Base-by-base conservation (phyloP, 2,888 invertebrate species). In the Catocala sponsa region DNA sequence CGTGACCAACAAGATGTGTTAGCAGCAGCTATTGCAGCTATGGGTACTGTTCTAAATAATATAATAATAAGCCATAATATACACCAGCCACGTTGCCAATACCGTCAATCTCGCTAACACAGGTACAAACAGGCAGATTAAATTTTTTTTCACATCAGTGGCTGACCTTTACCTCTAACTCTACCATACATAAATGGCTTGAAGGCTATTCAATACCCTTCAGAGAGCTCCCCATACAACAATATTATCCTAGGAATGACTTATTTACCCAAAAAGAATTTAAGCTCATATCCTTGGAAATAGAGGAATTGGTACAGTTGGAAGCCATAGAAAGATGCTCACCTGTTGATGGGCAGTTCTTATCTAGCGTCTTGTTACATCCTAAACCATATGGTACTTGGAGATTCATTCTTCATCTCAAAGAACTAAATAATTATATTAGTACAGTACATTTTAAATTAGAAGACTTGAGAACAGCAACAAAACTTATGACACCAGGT, bases 381-480 rank as follows among this genome's bases (percentile, higher is more conserved):
- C 59, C 59, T 0, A 69, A n/a, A n/a, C n/a, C 65, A 48, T 55
- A 68, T 33, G 62, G 68, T 0, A 56, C 58, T 11, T 56, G 55
- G 55, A 38, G 59, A 7, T 65, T 69, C 12, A 70, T 65, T 41
- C 12, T 63, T 0, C 63, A 69, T 52, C 38, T 65, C 1, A 69
- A 65, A 59, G 56, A 55, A 7, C 48, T 62, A 46, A 65, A 68
- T 32, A 59, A 53, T 13, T 65, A 59, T 50, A 44, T 69, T 6
- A 9, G 41, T 11, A 66, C 64, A 7, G 1, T 33, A 0, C 66
- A 74, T 25, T 72, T 72, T 48, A 72, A 74, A 59, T 11, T 74
- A 10, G 72, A 70, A 15, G 74, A 72, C 25, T 33, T 70, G 12
- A 52, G 71, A 2, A 72, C 68, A 7, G 67, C 61, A 15, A n/a